Conservation (phyloP, 2,113 vertebrate species). For the Oreocharis arfaki region DNA sequence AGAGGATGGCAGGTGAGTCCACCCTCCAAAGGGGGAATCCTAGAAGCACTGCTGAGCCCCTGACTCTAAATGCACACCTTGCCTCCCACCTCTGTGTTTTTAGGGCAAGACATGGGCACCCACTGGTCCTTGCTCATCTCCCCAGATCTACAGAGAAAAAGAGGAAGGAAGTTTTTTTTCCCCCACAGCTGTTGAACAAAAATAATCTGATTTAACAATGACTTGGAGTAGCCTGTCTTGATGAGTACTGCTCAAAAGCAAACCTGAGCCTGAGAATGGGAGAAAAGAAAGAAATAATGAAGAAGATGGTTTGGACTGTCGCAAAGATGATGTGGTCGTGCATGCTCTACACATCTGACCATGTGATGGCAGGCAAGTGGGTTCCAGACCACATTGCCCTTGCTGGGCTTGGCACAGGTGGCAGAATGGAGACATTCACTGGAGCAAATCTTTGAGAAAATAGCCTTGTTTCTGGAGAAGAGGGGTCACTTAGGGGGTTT, state of each 20-base stretch:
- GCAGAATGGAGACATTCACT: background rate
- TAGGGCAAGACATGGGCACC: background rate
- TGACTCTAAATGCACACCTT: background rate
- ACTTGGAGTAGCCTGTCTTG: background rate
- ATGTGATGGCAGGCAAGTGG: background rate
- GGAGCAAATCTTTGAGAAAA: background rate
- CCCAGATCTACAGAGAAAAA: background rate
- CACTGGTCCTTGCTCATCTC: background rate
- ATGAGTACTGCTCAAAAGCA: background rate
- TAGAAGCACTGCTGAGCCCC: background rate
- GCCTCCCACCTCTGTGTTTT: background rate
- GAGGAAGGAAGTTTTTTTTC: background rate
- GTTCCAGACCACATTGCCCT: background rate
- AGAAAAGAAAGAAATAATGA: background rate
- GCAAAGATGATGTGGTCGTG: background rate
- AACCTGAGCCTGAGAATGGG: background rate
- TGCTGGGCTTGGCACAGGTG: background rate
- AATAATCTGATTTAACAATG: background rate
- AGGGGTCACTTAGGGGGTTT: background rate
- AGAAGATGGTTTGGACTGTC: background rate
- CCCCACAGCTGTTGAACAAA: background rate
- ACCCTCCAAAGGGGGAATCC: rapidly evolving
- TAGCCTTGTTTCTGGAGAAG: background rate
- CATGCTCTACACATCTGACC: rapidly evolving
- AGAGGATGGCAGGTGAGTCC: background rate